Percentiles rank a stretch among this genome's conserved stretches.
Evolutionary conservation across 2,888 invertebrate genomes (phyloP).

Genomic region (Loripinus fragilis): DNA sequence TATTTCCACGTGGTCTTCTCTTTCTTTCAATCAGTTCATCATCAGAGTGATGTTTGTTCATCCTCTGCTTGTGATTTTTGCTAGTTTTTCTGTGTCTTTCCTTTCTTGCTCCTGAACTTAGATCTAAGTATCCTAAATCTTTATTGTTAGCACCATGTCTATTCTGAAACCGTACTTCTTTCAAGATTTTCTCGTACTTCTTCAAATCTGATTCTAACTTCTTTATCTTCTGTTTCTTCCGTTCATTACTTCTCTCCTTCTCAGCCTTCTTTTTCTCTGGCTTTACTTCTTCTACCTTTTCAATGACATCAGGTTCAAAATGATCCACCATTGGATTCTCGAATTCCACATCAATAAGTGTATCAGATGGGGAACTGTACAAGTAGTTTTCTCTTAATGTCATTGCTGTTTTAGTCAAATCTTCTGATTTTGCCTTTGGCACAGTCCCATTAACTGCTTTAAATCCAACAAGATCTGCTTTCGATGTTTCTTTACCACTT

Average conservation of each 20-base stretch:
- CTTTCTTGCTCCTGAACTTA: slow-evolving; percentile 8
- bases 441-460: slow-evolving; percentile 12
- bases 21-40: background rate
- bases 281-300: slow-evolving; percentile 13
- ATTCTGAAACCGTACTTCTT: slow-evolving; percentile 24
- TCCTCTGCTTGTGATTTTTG: background rate
- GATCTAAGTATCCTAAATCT: slow-evolving; percentile 5
- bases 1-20: slow-evolving; percentile 44
- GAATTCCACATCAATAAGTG: slow-evolving; percentile 56
- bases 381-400: slow-evolving; percentile 49
- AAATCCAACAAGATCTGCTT: background rate
- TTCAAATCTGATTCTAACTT: slow-evolving; percentile 11
- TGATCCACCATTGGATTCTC: slow-evolving; percentile 49
- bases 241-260: slow-evolving; percentile 25
- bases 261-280: slow-evolving; percentile 30
- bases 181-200: slow-evolving; percentile 15
- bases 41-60: background rate
- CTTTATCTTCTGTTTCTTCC: slow-evolving; percentile 21
- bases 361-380: slow-evolving; percentile 45
- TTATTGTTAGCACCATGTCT: slow-evolving; percentile 9
- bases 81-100: slow-evolving; percentile 11
- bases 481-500: background rate
- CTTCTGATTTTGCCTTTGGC: slow-evolving; percentile 3
- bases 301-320: background rate
- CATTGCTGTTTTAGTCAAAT: slow-evolving; percentile 14